A percentile compares a stretch with the other conserved stretches of the same genome.
Evolutionary conservation across 2,797 vertebrate genomes (phyloP).

Genomic region (Taenioides sp.): DNA sequence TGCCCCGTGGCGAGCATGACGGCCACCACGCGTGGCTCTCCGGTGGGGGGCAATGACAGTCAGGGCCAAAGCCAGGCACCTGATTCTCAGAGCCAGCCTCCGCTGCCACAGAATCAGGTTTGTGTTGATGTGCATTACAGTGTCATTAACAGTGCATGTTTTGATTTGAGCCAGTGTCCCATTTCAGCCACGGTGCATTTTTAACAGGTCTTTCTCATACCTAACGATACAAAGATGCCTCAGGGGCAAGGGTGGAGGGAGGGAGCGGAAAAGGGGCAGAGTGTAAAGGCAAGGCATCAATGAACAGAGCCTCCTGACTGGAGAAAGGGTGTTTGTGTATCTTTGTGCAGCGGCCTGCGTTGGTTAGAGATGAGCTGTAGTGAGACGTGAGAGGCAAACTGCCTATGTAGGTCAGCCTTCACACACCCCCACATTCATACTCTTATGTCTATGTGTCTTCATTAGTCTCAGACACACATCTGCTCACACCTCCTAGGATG

Average conservation of each 20-base stretch:
- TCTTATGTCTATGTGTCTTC: constrained; percentile 37
- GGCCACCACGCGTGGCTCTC: constrained; percentile 99
- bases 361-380: constrained; percentile 76
- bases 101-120: constrained; percentile 99
- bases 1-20: constrained; percentile 99
- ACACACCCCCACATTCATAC: constrained; percentile 79
- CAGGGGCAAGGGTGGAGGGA: constrained; percentile 34
- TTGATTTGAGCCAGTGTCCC: constrained; percentile 19
- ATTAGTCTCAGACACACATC: constrained; percentile 39
- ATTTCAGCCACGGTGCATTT: constrained; percentile 47
- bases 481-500: constrained; percentile 37
- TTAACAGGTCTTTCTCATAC: constrained; percentile 54
- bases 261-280: constrained; percentile 62
- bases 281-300: constrained; percentile 70
- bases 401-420: constrained; percentile 84
- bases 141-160: constrained; percentile 1
- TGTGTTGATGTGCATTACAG: constrained; percentile 21
- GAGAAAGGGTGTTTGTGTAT: constrained; percentile 66
- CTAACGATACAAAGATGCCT: constrained; percentile 66
- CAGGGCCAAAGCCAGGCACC: constrained; percentile 97
- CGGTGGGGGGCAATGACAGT: constrained; percentile 99
- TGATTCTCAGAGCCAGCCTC: constrained; percentile 98
- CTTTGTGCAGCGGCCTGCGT: constrained; percentile 58
- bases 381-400: constrained; percentile 80
- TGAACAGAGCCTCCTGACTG: constrained; percentile 76